A percentile compares a stretch with the other conserved stretches of the same genome.
phyloP scores from a whole-genome alignment of 2,113 vertebrate species.

The Vulpes vulpes region DNA sequence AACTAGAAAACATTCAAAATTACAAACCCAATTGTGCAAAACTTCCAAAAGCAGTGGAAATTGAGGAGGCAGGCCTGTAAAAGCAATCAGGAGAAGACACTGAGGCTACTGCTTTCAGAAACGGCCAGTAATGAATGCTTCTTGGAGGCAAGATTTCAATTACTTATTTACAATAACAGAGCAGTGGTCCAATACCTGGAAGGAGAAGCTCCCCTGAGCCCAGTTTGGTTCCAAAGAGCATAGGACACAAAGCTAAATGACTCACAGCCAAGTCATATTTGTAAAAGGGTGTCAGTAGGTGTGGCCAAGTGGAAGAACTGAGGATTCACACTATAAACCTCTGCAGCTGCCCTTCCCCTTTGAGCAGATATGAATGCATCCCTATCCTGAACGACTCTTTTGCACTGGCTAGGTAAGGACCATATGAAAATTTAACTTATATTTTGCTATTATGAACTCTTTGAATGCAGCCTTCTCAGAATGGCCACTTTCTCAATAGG shows the following conservation, averaged over 20 bases:
- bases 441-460: background rate
- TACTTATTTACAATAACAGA: background rate
- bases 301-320: background rate
- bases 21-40: background rate
- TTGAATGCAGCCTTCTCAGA: too few species aligned
- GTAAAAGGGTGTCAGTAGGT: background rate
- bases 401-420: background rate
- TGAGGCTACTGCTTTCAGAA: background rate
- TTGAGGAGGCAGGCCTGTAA: background rate
- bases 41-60: background rate
- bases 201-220: background rate
- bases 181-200: background rate
- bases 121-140: background rate
- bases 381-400: background rate
- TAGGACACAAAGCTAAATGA: background rate
- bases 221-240: background rate
- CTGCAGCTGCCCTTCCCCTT: rapidly evolving
- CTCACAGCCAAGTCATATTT: background rate
- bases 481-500: background rate
- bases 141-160: background rate
- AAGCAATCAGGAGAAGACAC: background rate
- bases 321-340: background rate
- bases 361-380: background rate
- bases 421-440: background rate
- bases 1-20: background rate